phyloP scores from a whole-genome alignment of 2,797 vertebrate genomes.

The Nannoperca obscura region DNA sequence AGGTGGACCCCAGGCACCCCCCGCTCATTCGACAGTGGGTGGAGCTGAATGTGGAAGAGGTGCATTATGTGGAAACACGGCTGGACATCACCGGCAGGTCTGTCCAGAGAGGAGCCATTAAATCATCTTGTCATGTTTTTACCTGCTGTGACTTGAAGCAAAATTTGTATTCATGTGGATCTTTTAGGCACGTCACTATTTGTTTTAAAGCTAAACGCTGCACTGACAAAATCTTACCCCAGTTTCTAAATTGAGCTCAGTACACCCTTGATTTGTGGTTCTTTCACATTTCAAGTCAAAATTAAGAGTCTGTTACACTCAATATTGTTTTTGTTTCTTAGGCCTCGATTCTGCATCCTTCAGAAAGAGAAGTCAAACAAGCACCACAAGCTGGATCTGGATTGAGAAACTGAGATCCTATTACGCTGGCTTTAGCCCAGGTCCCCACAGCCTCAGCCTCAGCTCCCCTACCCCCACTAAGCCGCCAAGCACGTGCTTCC shows the following conservation, averaged over 20 bases:
- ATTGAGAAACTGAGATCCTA: conserved; percentile 77
- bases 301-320: not conserved
- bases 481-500: conserved; percentile 13
- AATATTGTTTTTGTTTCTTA: conserved; percentile 68
- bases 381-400: conserved; percentile 60
- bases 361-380: conserved; percentile 68
- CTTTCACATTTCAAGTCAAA: not conserved
- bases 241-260: not conserved
- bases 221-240: not conserved
- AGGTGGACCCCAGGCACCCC: conserved; percentile 94
- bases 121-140: conserved; percentile 1
- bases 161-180: not conserved
- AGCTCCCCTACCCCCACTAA: conserved; percentile 56
- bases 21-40: conserved; percentile 87
- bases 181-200: not conserved
- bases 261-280: not conserved
- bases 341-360: conserved; percentile 88
- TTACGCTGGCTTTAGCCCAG: conserved; percentile 76
- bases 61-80: conserved; percentile 82
- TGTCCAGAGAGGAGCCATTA: conserved; percentile 20
- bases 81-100: conserved; percentile 92
- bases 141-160: not conserved
- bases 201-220: not conserved
- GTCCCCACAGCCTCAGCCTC: conserved; percentile 57
- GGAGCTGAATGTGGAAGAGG: conserved; percentile 71